Conservation (phyloP, 2,888 invertebrate species). For the Colletes collaris region DNA sequence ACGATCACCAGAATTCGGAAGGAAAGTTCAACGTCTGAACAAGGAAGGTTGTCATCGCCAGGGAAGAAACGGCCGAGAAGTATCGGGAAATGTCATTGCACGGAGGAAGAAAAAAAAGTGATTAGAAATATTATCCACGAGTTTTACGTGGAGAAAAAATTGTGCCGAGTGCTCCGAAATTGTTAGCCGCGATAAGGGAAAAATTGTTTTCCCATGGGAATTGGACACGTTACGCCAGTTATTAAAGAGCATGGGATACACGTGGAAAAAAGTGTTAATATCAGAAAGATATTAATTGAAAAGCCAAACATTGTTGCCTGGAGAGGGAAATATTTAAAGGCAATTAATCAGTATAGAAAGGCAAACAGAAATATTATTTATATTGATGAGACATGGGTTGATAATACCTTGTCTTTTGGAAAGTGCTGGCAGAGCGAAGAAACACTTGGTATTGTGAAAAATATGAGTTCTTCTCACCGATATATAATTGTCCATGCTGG, state of each 20-base stretch:
- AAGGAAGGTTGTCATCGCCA: background rate
- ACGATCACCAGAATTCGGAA: background rate
- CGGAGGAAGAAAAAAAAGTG: background rate
- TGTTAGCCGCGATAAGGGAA: background rate
- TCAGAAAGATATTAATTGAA: background rate
- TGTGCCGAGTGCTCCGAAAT: background rate
- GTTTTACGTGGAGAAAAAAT: background rate
- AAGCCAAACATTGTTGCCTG: background rate
- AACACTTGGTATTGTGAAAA: background rate
- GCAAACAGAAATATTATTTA: background rate
- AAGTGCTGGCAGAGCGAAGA: conserved; percentile 1
- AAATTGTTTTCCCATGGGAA: background rate
- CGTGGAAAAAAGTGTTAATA: background rate
- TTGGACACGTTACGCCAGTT: background rate
- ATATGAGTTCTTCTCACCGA: background rate
- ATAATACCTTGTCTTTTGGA: background rate
- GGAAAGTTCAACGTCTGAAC: background rate
- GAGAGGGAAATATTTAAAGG: background rate
- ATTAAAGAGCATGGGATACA: background rate
- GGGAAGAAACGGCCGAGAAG: background rate
- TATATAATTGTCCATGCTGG: background rate
- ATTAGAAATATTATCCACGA: background rate
- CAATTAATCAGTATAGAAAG: background rate
- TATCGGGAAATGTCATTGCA: background rate
- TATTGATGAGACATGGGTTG: background rate